Conservation (phyloP, 2,113 vertebrate genomes). For the Gymnogyps californianus region DNA sequence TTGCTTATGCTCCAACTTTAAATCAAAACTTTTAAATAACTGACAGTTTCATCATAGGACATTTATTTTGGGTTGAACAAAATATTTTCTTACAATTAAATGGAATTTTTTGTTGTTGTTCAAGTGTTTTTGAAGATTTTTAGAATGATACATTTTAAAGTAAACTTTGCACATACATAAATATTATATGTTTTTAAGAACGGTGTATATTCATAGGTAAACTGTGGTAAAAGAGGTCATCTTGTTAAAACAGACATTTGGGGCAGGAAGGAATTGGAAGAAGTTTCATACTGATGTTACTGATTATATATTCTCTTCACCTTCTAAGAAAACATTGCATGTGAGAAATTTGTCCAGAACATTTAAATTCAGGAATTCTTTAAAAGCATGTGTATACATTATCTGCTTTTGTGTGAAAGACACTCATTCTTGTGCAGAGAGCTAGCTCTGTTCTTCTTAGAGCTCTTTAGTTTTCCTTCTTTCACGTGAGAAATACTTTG, state of each 20-base stretch:
- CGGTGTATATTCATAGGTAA: not conserved
- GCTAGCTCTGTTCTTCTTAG: not conserved
- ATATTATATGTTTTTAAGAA: accelerated
- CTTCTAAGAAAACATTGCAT: not conserved
- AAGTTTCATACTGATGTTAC: not conserved
- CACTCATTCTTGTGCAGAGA: not conserved
- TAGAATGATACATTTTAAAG: accelerated
- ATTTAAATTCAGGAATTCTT: not conserved
- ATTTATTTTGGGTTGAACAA: not conserved
- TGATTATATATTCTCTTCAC: not conserved
- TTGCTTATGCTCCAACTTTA: not conserved
- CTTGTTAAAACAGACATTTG: not conserved
- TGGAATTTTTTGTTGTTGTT: not conserved
- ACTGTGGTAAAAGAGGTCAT: not conserved
- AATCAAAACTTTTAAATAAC: not conserved
- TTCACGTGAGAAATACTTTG: not conserved
- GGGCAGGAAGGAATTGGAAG: not conserved
- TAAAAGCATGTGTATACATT: accelerated
- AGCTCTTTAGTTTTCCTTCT: not conserved
- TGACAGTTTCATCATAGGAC: not conserved
- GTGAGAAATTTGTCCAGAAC: not conserved
- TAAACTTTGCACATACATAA: not conserved
- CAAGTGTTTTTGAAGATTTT: not conserved
- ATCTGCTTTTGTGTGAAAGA: not conserved
- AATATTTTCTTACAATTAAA: not conserved